Evolutionary conservation across 2,113 vertebrate species (phyloP), one percentile per base, ranked within the genome.

Genomic region (Candoia aspera): DNA sequence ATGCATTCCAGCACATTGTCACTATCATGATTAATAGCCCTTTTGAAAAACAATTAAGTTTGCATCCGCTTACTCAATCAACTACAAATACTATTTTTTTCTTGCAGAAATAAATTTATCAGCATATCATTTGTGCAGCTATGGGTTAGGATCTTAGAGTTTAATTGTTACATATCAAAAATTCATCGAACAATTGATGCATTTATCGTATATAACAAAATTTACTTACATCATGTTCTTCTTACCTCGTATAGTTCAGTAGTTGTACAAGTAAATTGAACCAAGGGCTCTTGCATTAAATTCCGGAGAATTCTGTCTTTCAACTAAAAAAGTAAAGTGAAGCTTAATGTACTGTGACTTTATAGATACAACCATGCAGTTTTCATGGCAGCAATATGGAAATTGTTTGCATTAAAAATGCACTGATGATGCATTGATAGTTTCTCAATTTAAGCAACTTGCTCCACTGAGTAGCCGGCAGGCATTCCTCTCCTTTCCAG

Each of bases 1-100:
- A 86, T 54, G 12, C 92, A 91, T 95, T 96, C 93, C 97, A 94
- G 92, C 92, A 94, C 96, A 96, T 96, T 97, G 96, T 97, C 97
- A 96, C 91, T 60, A 93, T 95, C 92, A 59, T 97, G 96, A 97
- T 97, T 97, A 97, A 98, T 97, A 95, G 54, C 84, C 54, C 54
- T 95, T 94, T 93, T 89, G 92, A 94, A 98, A 97, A 97, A 97
- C 95, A 97, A 97, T 97, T 98, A 97, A 96, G 96, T 94, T 96
- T 53, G 91, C 95, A 94, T 96, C 96, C 95, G 96, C 93, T 95
- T 97, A 95, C 95, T 97, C 96, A 97, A 96, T 98, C 97, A 98
- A 97, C 93, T 95, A 96, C 95, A 96, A 96, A 97, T 97, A 95
- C 90, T 96, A 96, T 96, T 97, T 97, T 94, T 83, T 93, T 93